Conservation (phyloP, 1,140 invertebrate species). For the Drosophila watanabei region DNA sequence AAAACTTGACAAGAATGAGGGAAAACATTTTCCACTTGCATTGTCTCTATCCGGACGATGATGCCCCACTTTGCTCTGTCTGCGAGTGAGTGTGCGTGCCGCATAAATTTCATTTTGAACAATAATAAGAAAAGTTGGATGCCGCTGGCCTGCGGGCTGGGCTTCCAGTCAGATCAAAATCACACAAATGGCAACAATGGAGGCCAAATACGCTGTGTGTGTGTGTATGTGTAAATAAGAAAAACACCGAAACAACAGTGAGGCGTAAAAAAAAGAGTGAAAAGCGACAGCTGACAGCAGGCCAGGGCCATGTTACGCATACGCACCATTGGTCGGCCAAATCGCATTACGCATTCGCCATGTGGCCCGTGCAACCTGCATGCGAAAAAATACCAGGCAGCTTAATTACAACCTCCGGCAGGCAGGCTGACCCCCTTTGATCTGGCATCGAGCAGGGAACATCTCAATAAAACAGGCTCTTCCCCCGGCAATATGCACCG, state of each 20-base stretch:
- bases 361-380: conserved; percentile 19
- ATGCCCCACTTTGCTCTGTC: conserved; percentile 63
- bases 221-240: conserved; percentile 23
- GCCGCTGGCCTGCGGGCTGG: conserved; percentile 61
- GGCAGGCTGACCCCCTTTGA: conserved; percentile 17
- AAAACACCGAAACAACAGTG: conserved; percentile 40
- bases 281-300: conserved; percentile 20
- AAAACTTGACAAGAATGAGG: conserved; percentile 27
- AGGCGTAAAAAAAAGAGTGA: conserved; percentile 8
- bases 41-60: conserved; percentile 61
- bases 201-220: conserved; percentile 7
- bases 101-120: conserved; percentile 68
- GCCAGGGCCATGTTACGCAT: conserved; percentile 53
- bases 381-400: conserved; percentile 24
- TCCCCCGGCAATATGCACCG: conserved; percentile 1
- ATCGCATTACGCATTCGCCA: conserved; percentile 55
- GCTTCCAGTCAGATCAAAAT: conserved; percentile 59
- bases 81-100: conserved; percentile 31
- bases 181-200: conserved; percentile 45
- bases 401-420: conserved; percentile 39
- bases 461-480: conserved; percentile 47
- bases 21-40: conserved; percentile 55
- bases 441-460: conserved; percentile 31
- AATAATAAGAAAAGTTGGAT: conserved; percentile 80
- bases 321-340: conserved; percentile 59